Evolutionary conservation across 2,797 vertebrate species (phyloP).

Genomic region (Picus viridis): DNA sequence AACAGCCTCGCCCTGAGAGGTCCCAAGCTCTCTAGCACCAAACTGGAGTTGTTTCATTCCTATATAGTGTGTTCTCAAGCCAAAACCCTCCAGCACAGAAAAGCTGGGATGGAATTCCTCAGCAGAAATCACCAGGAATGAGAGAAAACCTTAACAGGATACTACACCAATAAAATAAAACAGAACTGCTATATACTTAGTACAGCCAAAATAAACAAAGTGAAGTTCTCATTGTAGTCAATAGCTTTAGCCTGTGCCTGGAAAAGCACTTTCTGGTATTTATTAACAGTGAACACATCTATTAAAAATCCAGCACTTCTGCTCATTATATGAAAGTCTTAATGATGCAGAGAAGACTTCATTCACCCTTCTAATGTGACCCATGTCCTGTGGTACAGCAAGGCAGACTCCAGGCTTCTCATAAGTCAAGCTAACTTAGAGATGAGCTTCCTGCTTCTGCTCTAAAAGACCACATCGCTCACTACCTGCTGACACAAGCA

Average conservation of each 20-base stretch:
- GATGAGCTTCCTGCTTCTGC: neutral
- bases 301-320: neutral
- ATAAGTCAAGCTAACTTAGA: neutral
- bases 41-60: neutral
- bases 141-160: neutral
- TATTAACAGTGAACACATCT: neutral
- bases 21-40: neutral
- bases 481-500: neutral
- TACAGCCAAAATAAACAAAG: constrained; percentile 7
- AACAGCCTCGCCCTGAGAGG: neutral
- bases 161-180: neutral
- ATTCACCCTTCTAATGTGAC: accelerated
- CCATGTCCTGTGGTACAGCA: neutral
- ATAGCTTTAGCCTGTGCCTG: neutral
- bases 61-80: neutral
- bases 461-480: accelerated
- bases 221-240: neutral
- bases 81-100: neutral
- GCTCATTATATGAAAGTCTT: neutral
- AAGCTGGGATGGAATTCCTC: neutral
- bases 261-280: neutral
- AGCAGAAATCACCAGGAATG: neutral
- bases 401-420: constrained; percentile 16
- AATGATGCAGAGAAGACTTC: neutral
- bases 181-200: neutral